A percentile compares a stretch with the other conserved stretches of the same genome.
phyloP scores from a whole-genome alignment of 2,888 invertebrate genomes.

The Hofmannophila pseudospretella region DNA sequence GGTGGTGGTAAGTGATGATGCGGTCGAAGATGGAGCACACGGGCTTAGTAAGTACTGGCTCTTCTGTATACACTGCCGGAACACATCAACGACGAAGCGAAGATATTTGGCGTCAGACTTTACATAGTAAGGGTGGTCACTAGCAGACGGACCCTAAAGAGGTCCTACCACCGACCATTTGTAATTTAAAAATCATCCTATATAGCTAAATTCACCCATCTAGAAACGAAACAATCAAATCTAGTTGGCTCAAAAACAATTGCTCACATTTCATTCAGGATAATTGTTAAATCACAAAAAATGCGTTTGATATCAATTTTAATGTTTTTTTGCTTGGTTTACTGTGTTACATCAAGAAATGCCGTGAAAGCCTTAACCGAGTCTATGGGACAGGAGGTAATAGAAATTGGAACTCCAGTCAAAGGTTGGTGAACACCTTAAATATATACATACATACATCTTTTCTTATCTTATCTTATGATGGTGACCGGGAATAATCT shows the following conservation, averaged over 20 bases:
- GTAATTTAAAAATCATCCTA: not conserved
- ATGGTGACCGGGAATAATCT: too few relatives aligned
- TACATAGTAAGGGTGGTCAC: too few relatives aligned
- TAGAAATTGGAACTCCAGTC: constrained; percentile 46
- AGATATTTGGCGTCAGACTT: too few relatives aligned
- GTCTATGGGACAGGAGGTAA: constrained; percentile 53
- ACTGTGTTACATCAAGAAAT: constrained; percentile 26
- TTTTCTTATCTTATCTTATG: too few relatives aligned
- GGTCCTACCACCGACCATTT: too few relatives aligned
- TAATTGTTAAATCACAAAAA: constrained; percentile 11
- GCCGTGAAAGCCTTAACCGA: constrained; percentile 42
- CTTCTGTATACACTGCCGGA: too few relatives aligned
- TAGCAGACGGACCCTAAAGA: too few relatives aligned
- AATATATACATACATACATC: too few relatives aligned
- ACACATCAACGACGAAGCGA: too few relatives aligned
- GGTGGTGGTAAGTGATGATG: too few relatives aligned
- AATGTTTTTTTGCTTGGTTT: constrained; percentile 18
- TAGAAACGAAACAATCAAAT: constrained; percentile 11
- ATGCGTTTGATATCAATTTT: constrained; percentile 27
- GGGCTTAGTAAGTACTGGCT: too few relatives aligned
- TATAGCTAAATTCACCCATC: not conserved
- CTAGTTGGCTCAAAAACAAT: constrained; percentile 26
- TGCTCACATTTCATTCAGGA: constrained; percentile 4
- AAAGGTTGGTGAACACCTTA: constrained; percentile 41
- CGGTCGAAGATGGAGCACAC: too few relatives aligned